These are phyloP conservation scores for Stenichneumon culpator DNA, from an alignment of 2,888 invertebrate genomes.

Conservation along the genomic window DNA sequence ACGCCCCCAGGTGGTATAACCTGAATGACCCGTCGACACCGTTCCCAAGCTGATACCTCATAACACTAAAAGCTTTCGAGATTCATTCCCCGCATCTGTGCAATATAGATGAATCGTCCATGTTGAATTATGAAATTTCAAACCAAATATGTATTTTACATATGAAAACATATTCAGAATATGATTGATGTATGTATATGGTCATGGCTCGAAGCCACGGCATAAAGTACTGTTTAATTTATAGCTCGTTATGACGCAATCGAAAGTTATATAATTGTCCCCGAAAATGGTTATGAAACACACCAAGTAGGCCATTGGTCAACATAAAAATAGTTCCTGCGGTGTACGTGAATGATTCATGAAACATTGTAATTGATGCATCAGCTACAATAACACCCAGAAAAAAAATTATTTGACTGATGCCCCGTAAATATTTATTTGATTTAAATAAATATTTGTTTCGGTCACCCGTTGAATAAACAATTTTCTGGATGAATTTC, in stretches of 20 bases:
- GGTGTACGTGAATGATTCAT: not conserved
- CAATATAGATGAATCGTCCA: not conserved
- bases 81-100: not conserved
- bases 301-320: not conserved
- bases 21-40: not conserved
- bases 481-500: not conserved
- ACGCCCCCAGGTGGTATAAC: not conserved
- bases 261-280: not conserved
- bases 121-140: not conserved
- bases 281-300: not conserved
- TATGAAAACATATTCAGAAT: not conserved
- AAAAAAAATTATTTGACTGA: not conserved
- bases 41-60: constrained; percentile 4
- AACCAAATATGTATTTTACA: not conserved
- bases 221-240: not conserved
- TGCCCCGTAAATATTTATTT: not conserved
- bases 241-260: not conserved
- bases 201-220: not conserved
- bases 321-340: not conserved
- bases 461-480: not conserved
- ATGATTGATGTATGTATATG: not conserved
- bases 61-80: constrained; percentile 12
- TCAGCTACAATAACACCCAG: not conserved
- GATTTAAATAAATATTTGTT: not conserved
- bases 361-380: not conserved